These are phyloP conservation scores for Pavo muticus DNA, from an alignment of 2,113 vertebrate genomes.

Conservation along the genomic window DNA sequence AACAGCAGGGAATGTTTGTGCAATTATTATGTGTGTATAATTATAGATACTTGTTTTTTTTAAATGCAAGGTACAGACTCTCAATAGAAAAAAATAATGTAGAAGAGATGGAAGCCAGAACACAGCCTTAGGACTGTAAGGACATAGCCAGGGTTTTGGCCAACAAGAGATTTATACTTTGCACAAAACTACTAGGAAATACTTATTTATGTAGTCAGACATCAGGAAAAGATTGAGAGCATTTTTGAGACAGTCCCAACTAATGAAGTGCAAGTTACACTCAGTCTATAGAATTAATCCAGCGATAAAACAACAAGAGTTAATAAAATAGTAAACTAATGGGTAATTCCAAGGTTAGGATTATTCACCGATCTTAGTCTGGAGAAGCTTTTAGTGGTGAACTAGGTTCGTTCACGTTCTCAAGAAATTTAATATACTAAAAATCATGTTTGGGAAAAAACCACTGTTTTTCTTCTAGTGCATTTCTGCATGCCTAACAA, in stretches of 20 bases:
- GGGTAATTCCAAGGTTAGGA: neutral
- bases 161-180: neutral
- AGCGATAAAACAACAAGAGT: neutral
- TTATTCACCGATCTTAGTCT: neutral
- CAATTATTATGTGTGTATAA: neutral
- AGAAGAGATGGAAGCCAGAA: neutral
- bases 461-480: neutral
- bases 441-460: neutral
- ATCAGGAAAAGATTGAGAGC: neutral
- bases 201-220: neutral
- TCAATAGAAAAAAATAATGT: neutral
- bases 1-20: neutral
- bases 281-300: neutral
- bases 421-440: neutral
- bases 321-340: neutral
- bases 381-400: neutral
- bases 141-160: neutral
- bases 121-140: neutral
- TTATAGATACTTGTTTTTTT: neutral
- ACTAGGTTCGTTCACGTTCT: neutral
- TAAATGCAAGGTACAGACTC: neutral
- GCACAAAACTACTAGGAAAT: neutral
- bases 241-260: neutral
- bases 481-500: neutral
- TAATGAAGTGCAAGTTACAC: neutral